Evolutionary conservation across 2,113 vertebrate genomes (phyloP).

Genomic region (Campylorhamphus procurvoides): DNA sequence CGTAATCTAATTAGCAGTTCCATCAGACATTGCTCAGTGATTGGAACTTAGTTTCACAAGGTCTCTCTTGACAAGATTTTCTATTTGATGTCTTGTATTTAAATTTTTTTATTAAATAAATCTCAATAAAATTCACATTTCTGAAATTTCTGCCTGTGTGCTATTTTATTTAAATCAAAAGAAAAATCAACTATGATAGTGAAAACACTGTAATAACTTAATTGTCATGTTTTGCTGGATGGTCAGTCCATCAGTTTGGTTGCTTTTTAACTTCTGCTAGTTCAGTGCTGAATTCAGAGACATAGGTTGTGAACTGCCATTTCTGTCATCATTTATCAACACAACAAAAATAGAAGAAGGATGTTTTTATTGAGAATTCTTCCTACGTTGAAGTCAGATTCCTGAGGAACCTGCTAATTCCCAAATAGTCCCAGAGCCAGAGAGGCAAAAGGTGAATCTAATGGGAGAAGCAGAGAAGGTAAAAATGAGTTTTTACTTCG

Average conservation of each 20-base stretch:
- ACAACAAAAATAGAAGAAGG: not conserved
- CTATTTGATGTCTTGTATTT: slow-evolving; percentile 56
- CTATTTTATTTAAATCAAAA: not conserved
- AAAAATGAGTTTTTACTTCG: not conserved
- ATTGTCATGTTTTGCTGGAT: not conserved
- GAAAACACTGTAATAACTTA: not conserved
- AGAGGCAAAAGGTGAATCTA: not conserved
- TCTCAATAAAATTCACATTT: slow-evolving; percentile 31
- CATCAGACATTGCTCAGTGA: slow-evolving; percentile 56
- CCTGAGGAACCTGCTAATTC: not conserved
- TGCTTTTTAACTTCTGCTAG: not conserved
- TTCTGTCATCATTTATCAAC: not conserved
- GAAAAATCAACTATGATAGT: not conserved
- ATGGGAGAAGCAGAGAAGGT: not conserved
- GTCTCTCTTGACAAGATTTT: slow-evolving; percentile 44
- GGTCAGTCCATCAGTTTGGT: not conserved
- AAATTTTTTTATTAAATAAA: slow-evolving; percentile 35
- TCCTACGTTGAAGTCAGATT: not conserved
- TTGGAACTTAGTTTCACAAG: slow-evolving; percentile 51
- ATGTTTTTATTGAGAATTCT: not conserved
- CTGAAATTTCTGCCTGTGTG: not conserved
- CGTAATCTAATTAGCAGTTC: slow-evolving; percentile 64
- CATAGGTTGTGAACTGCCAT: not conserved
- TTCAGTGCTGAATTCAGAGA: not conserved
- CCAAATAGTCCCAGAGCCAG: not conserved